Evolutionary conservation across 2,888 invertebrate species (phyloP).

Genomic region (Microplitis manilae): DNA sequence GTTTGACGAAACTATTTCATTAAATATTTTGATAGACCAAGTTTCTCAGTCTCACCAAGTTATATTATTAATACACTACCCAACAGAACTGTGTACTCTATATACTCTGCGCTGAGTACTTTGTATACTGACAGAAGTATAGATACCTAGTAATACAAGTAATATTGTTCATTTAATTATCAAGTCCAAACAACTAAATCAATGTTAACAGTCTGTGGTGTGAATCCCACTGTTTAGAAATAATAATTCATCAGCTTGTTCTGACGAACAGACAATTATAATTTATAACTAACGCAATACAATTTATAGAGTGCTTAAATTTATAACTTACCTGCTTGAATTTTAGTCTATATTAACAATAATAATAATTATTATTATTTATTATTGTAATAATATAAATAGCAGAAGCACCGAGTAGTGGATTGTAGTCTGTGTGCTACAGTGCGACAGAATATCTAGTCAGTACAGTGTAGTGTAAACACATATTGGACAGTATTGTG

Average conservation of each 20-base stretch:
- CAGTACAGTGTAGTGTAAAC: not conserved
- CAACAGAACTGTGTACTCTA: no score
- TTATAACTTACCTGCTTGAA: not conserved
- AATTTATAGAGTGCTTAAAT: not conserved
- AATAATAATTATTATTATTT: no score
- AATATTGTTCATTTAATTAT: not conserved
- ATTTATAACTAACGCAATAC: not conserved
- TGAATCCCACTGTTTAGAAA: no score
- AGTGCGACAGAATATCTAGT: not conserved
- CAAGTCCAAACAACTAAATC: not conserved
- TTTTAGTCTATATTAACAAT: no score
- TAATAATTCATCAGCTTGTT: not conserved
- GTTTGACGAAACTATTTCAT: slow-evolving; percentile 1
- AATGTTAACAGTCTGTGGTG: not conserved
- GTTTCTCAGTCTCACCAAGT: not conserved
- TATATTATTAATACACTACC: not conserved
- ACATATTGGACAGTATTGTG: not conserved
- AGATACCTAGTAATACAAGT: not conserved
- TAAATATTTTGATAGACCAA: not conserved
- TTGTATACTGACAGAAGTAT: not conserved
- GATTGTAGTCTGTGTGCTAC: no score
- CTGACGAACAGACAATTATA: not conserved
- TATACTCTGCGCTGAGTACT: not conserved
- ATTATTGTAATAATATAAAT: no score
- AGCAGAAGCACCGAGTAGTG: no score